Conservation (phyloP, 2,797 vertebrate species). For the Malurus splendens region DNA sequence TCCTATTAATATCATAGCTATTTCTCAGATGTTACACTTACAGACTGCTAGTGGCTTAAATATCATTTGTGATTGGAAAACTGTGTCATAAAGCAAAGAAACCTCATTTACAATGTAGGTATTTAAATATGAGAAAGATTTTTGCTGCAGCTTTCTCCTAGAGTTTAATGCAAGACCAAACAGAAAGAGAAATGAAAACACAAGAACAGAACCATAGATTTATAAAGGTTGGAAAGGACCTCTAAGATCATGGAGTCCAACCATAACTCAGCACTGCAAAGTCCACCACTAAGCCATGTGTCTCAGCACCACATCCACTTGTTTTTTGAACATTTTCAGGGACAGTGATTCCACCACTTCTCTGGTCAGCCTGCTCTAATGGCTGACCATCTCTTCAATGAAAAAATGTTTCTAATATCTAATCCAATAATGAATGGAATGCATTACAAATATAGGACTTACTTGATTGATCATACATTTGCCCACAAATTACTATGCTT, state of each 20-base stretch:
- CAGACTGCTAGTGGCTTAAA: neutral
- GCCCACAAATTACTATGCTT: neutral
- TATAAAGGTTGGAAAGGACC: neutral
- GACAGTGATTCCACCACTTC: neutral
- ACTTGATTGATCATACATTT: neutral
- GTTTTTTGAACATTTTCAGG: neutral
- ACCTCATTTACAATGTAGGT: neutral
- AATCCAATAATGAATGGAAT: neutral
- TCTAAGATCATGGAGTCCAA: neutral
- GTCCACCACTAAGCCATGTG: neutral
- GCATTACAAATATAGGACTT: neutral
- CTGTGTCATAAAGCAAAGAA: neutral
- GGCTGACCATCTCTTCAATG: neutral
- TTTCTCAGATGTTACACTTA: neutral
- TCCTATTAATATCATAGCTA: neutral
- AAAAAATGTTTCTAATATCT: neutral
- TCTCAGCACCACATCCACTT: neutral
- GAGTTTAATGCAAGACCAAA: neutral
- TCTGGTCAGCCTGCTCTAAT: neutral
- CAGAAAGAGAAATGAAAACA: neutral
- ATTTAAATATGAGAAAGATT: neutral
- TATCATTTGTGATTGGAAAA: neutral
- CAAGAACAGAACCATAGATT: neutral
- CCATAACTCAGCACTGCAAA: neutral
- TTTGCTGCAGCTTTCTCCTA: neutral